Conservation (phyloP, 2,113 vertebrate species). For the Atractosteus spatula region DNA sequence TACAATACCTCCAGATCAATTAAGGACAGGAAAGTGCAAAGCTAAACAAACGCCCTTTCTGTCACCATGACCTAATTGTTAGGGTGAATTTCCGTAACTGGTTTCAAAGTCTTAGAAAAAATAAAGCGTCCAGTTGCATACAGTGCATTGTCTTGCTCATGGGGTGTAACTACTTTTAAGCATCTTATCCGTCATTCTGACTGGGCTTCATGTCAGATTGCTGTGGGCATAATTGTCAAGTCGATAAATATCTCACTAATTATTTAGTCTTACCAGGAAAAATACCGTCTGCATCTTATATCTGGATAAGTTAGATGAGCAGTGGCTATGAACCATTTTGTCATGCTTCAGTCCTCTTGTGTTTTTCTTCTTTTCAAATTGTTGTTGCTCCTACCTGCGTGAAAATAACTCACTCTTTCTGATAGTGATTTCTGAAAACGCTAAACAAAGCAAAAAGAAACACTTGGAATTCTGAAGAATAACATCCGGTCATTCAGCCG, state of each 20-base stretch:
- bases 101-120: not conserved
- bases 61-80: no score
- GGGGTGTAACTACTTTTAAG: not conserved
- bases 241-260: no score
- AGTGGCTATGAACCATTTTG: constrained; percentile 16
- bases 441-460: constrained; percentile 4
- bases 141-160: not conserved
- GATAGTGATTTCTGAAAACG: constrained; percentile 28
- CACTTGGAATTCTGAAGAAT: not conserved
- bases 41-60: no score
- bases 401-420: not conserved
- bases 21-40: no score
- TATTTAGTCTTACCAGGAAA: no score
- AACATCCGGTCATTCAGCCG: constrained; percentile 29
- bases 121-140: not conserved
- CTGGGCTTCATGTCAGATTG: no score
- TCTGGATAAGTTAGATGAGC: no score
- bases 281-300: no score
- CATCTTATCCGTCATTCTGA: no score
- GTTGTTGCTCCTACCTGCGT: not conserved
- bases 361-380: constrained; percentile 41
- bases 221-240: no score
- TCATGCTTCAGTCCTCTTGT: constrained; percentile 25
- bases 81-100: no score
- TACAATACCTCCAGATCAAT: no score